phyloP scores from a whole-genome alignment of 2,113 vertebrate genomes.

The Nothocercus julius region DNA sequence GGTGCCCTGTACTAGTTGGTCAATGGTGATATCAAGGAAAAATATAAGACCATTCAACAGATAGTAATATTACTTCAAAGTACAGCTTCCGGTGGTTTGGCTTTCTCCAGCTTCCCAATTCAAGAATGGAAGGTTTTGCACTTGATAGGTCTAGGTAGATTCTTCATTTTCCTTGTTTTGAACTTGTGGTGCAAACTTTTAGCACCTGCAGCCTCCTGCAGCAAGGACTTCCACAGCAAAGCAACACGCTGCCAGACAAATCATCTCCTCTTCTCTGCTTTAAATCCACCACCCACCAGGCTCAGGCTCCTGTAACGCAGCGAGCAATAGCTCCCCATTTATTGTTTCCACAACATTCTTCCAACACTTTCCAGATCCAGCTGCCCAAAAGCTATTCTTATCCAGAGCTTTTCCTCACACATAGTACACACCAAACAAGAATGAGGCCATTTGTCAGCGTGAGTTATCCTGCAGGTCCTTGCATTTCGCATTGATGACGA shows the following conservation, averaged over 20 bases:
- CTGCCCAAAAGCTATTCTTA: not conserved
- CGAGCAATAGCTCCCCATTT: not conserved
- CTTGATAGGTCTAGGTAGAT: not conserved
- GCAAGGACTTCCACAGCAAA: not conserved
- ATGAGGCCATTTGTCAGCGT: fast-evolving
- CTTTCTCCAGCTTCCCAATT: not conserved
- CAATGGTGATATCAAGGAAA: too few relatives aligned
- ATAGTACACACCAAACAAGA: not conserved
- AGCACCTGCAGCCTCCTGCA: not conserved
- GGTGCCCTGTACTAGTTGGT: too few relatives aligned
- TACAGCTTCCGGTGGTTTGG: too few relatives aligned
- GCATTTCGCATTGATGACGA: not conserved
- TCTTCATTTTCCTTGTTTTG: not conserved
- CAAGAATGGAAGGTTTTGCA: not conserved
- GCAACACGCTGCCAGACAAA: not conserved
- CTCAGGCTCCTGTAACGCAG: not conserved
- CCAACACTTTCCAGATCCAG: not conserved
- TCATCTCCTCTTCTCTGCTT: not conserved
- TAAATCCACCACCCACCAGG: not conserved
- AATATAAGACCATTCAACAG: too few relatives aligned
- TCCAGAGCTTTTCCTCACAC: not conserved
- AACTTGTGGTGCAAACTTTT: not conserved
- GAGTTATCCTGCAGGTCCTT: not conserved
- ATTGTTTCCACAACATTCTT: not conserved
- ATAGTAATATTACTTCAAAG: too few relatives aligned